Conservation (phyloP, 92 coral and sea anemone genomes). For the Zoanthus gigantus region DNA sequence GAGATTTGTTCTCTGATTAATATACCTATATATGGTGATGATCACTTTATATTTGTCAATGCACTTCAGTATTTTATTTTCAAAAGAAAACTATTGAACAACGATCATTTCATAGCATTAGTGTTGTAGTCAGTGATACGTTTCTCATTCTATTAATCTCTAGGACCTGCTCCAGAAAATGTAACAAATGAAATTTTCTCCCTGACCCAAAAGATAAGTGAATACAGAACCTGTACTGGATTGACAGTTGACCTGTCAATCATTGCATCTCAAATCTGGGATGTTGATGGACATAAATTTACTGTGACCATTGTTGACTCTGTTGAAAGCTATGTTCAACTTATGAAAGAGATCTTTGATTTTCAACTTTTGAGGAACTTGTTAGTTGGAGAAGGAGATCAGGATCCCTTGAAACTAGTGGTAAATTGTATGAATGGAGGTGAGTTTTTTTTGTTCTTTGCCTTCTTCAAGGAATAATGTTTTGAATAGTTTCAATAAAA, state of each 20-base stretch:
- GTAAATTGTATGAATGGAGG: constrained; percentile 96
- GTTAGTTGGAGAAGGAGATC: constrained; percentile 62
- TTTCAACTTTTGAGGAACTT: constrained; percentile 78
- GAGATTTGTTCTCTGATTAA: too few species aligned
- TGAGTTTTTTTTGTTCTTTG: constrained; percentile 8
- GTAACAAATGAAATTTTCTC: constrained; percentile 85
- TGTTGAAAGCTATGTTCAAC: constrained; percentile 82
- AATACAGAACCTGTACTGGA: constrained; percentile 82
- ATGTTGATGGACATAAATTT: constrained; percentile 78
- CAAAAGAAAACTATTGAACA: neutral
- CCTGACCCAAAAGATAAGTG: constrained; percentile 69
- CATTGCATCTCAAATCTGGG: constrained; percentile 85
- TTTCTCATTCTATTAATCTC: neutral
- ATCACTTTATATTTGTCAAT: too few species aligned
- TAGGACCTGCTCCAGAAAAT: constrained; percentile 98
- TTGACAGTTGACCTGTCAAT: constrained; percentile 76
- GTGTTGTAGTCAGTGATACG: neutral
- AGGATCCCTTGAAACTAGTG: constrained; percentile 75
- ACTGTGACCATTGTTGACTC: constrained; percentile 87
- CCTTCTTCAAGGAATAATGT: neutral
- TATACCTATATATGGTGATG: too few species aligned
- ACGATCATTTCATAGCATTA: neutral
- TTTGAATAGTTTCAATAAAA: neutral
- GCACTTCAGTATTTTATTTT: too few species aligned
- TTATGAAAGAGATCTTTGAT: constrained; percentile 96